Evolutionary conservation across 2,113 vertebrate genomes (phyloP), one percentile per base, ranked within the genome.

Genomic region (Dicaeum eximium): DNA sequence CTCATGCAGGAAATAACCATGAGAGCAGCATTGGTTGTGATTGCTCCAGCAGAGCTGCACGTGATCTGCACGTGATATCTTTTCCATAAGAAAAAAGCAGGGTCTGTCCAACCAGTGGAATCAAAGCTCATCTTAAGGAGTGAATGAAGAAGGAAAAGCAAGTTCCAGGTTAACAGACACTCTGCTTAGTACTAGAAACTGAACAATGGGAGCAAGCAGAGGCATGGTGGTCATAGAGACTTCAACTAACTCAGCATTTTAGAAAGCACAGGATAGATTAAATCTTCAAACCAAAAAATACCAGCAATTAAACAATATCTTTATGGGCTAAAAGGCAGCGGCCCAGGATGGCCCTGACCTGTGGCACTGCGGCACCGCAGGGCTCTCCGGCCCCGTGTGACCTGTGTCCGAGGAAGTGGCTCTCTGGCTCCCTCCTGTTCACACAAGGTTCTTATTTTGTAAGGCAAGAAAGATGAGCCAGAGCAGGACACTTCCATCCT

Each of bases 321-420:
- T 30, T 54, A 10, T 3, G 6, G 60, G 35, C 23, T 88, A 30
- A 58, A 83, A 65, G 21, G 22, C 25, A 17, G 33, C 0, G 1
- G 35, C 25, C 23, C 51, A 15, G 53, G 40, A 11, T 3, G 4
- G 42, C 40, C 35, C 40, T 17, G 9, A 42, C 30, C 37, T 19
- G 25, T 15, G 11, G 51, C 28, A 3, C 77, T 25, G 27, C 0
- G 2, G 50, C 56, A 17, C 37, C 2, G 0, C 4, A 7, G 37
- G 44, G 47, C 38, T 67, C 20, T 23, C n/a, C 50, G 0, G 21
- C 16, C 35, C 54, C 0, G 0, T 5, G 27, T 19, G 57, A 24
- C n/a, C 37, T 13, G 38, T 1, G 0, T 3, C 25, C 0, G 17
- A 33, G 38, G 28, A 62, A 47, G 47, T 2, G 1, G 33, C 48